Percentiles rank a stretch among this genome's conserved stretches.
Conservation (phyloP, 2,113 vertebrate species). For the Stomatorhinus ivindoensis region DNA sequence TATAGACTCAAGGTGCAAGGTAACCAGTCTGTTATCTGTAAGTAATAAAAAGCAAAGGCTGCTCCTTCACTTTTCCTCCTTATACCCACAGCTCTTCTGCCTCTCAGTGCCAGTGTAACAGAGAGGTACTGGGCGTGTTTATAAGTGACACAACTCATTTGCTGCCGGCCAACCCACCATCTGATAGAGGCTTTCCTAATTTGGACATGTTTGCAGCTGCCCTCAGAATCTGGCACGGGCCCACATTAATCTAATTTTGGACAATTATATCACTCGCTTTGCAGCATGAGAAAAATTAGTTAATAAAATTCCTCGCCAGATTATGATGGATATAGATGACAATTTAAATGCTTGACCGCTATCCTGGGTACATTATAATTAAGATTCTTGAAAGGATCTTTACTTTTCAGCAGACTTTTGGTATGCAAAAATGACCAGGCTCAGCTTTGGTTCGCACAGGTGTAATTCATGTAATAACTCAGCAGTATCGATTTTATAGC, state of each 20-base stretch:
- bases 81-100: not conserved
- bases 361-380: not conserved
- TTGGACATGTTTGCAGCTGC: not conserved
- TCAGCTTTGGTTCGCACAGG: not conserved
- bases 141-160: not conserved
- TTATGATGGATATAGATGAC: not conserved
- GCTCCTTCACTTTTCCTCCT: not conserved
- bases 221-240: constrained; percentile 12
- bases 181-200: constrained; percentile 7
- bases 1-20: not conserved
- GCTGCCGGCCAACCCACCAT: not conserved
- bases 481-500: not conserved
- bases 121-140: not conserved
- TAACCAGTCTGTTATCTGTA: not conserved
- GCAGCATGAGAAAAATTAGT: not conserved
- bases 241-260: constrained; percentile 4
- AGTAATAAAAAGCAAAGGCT: not conserved
- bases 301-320: not conserved
- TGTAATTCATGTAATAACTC: not conserved
- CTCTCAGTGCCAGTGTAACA: not conserved
- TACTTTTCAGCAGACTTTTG: not conserved
- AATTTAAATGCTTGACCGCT: not conserved
- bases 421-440: not conserved
- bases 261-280: not conserved
- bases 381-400: not conserved